phyloP scores from a whole-genome alignment of 2,888 invertebrate genomes.

The Boloria selene region DNA sequence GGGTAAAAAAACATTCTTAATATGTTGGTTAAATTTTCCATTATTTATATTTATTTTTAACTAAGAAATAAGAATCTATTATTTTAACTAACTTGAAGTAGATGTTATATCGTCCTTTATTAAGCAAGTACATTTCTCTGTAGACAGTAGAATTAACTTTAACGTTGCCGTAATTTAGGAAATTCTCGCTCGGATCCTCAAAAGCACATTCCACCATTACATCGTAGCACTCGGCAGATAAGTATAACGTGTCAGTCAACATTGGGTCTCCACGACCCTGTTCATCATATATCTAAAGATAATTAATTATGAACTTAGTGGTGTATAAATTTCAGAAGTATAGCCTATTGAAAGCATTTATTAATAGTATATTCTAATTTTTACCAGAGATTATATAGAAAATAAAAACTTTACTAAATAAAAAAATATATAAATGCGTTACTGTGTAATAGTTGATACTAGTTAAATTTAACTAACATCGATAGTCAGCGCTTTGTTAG shows the following conservation, averaged over 20 bases:
- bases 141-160: constrained; percentile 78
- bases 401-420: too few relatives aligned
- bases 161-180: constrained; percentile 81
- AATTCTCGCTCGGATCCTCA: constrained; percentile 67
- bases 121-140: constrained; percentile 76
- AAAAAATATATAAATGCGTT: neutral
- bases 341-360: neutral
- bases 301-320: too few relatives aligned
- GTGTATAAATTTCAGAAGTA: too few relatives aligned
- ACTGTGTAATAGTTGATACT: too few relatives aligned
- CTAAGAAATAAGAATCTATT: neutral
- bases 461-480: constrained; percentile 60
- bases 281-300: constrained; percentile 66
- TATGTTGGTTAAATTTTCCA: too few relatives aligned
- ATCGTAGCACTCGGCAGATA: constrained; percentile 84
- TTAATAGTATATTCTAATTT: neutral
- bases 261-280: constrained; percentile 72
- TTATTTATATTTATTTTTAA: too few relatives aligned
- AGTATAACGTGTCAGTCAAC: constrained; percentile 62
- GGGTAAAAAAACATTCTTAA: neutral
- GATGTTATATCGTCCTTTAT: constrained; percentile 82
- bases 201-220: constrained; percentile 79
- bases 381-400: neutral
- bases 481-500: constrained; percentile 63
- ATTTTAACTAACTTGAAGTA: constrained; percentile 72